phyloP scores from a whole-genome alignment of 2,888 invertebrate genomes.

The Melanostoma mellinum region DNA sequence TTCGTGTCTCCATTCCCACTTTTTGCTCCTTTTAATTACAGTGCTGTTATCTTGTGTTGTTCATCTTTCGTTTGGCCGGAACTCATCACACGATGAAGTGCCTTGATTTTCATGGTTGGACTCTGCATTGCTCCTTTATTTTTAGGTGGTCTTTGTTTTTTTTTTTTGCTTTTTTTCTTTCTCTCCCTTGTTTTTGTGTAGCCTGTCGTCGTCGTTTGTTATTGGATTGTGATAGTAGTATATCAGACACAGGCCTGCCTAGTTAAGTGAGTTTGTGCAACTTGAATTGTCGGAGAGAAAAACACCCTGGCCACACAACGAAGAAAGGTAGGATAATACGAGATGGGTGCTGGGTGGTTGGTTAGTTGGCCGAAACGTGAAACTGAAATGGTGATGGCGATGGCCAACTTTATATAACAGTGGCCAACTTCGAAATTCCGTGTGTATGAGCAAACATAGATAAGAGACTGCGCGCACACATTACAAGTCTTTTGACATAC shows the following conservation, averaged over 20 bases:
- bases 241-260: conserved; percentile 39
- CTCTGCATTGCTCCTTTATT: conserved; percentile 62
- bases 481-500: conserved; percentile 24
- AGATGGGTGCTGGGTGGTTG: neutral
- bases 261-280: conserved; percentile 39
- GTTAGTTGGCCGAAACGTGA: neutral
- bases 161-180: conserved; percentile 11
- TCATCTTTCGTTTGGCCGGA: conserved; percentile 71
- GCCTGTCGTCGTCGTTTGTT: conserved; percentile 40
- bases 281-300: conserved; percentile 61
- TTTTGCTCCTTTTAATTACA: conserved; percentile 71
- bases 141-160: conserved; percentile 20
- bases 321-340: neutral
- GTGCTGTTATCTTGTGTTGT: conserved; percentile 70
- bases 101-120: conserved; percentile 70
- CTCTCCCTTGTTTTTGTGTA: conserved; percentile 7
- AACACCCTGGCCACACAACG: conserved; percentile 38
- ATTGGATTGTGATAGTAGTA: conserved; percentile 52
- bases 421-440: conserved; percentile 51
- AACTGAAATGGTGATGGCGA: conserved; percentile 3
- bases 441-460: conserved; percentile 67
- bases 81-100: conserved; percentile 73
- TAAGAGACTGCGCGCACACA: conserved; percentile 49
- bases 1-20: conserved; percentile 45
- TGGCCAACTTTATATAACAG: conserved; percentile 15